A percentile compares a stretch with the other conserved stretches of the same genome.
phyloP scores from a whole-genome alignment of 2,888 invertebrate species.

The Dryobotodes eremita region DNA sequence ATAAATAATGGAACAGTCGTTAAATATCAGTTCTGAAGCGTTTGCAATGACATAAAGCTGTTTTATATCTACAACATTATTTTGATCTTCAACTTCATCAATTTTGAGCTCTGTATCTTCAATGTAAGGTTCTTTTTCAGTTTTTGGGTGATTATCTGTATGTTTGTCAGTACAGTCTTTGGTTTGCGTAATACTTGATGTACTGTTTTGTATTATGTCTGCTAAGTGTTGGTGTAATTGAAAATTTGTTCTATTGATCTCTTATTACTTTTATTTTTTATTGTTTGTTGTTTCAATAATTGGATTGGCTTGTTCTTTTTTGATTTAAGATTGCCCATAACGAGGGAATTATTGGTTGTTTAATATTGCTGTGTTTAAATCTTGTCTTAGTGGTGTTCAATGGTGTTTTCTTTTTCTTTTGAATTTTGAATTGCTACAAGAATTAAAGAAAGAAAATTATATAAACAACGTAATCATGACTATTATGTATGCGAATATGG shows the following conservation, averaged over 20 bases:
- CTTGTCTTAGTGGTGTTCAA: neutral
- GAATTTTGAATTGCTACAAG: neutral
- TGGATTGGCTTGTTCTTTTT: neutral
- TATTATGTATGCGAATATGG: neutral
- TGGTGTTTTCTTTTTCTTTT: neutral
- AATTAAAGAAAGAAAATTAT: neutral
- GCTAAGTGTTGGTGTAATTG: conserved; percentile 71
- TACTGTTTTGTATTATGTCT: conserved; percentile 73
- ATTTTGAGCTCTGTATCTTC: conserved; percentile 65
- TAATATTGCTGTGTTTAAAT: neutral
- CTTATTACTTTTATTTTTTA: conserved; percentile 32
- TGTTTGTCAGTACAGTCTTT: conserved; percentile 71
- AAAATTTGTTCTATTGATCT: conserved; percentile 65
- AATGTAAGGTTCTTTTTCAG: conserved; percentile 69
- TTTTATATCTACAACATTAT: conserved; percentile 77
- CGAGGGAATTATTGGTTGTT: neutral
- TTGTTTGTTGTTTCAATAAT: conserved; percentile 6
- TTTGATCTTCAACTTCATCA: conserved; percentile 53
- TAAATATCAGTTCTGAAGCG: conserved; percentile 87
- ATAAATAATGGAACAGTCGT: conserved; percentile 85
- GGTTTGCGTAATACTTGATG: conserved; percentile 82
- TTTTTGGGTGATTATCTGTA: conserved; percentile 48
- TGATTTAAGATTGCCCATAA: neutral
- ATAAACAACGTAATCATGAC: no score
- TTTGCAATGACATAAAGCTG: conserved; percentile 86